Base-by-base conservation (phyloP, 2,888 invertebrate genomes). In the Megalurothrips usitatus region DNA sequence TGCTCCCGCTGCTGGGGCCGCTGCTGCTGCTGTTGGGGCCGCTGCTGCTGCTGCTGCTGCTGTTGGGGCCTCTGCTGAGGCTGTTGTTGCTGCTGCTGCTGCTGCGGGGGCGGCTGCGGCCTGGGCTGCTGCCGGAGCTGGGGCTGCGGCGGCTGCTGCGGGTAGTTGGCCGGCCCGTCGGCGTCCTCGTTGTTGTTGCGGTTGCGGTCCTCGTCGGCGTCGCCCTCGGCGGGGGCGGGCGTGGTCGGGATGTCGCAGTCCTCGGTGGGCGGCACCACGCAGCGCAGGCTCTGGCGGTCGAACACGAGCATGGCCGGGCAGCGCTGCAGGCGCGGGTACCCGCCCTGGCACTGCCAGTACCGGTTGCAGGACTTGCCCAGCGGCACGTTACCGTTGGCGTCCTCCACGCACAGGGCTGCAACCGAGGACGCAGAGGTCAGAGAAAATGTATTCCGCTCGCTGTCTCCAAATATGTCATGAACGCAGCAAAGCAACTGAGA, bases 261-360 rank as follows among this genome's bases (percentile, higher is more conserved):
- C 84, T 95, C 95, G 58, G 96, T 96, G 10, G 96, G 96, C 0
- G 96, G 96, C 11, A 95, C 94, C 49, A 96, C 94, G 86, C 96
- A 96, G 84, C 96, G 90, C 84, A 95, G 87, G 0, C 95, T 94
- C 83, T 94, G 90, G 84, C 92, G 90, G 88, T 96, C 96, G 88
- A 96, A 96, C 14, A 96, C 96, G 86, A 96, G 88, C 94, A 95
- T 96, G 63, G 96, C 96, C 0, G 96, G 96, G 86, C 96, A 96
- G 80, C 96, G 90, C 86, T 96, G 96, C 10, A 96, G 91, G 82
- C 96, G 93, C 10, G 96, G 96, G 88, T 96, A 96, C 0, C 96
- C 96, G 9, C 96, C 96, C 86, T 96, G 96, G 86, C 96, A 96
- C 86, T 96, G 95, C 96, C 96, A 96, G 89, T 96, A 96, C 19